Evolutionary conservation across 2,797 vertebrate genomes (phyloP).

Genomic region (Moxostoma hubbsi): DNA sequence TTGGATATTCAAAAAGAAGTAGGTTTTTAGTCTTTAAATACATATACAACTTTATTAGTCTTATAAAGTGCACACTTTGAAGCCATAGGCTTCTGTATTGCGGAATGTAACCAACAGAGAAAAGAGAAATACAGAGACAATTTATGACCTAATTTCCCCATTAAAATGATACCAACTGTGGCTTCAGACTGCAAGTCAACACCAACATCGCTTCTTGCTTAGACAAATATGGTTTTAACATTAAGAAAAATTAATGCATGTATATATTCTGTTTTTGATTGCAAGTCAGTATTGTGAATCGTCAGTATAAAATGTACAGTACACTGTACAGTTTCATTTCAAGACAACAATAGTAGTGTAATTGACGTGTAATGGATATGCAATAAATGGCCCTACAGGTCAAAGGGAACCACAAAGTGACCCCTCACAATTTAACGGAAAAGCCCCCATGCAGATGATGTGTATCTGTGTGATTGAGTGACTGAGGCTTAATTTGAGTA

Average conservation of each 20-base stretch:
- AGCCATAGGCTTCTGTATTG: conserved; percentile 81
- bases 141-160: conserved; percentile 40
- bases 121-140: too few species aligned
- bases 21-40: conserved; percentile 68
- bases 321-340: too few species aligned
- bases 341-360: too few species aligned
- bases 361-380: not conserved
- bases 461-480: not conserved
- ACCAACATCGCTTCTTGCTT: conserved; percentile 11
- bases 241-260: not conserved
- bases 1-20: conserved; percentile 68
- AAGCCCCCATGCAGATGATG: conserved; percentile 16
- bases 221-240: conserved; percentile 15
- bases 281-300: not conserved
- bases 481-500: conserved; percentile 33
- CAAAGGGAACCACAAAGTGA: not conserved
- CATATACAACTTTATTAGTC: conserved; percentile 85
- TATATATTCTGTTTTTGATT: too few species aligned
- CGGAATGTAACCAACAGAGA: conserved; percentile 43
- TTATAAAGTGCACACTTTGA: conserved; percentile 82
- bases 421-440: conserved; percentile 3
- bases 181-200: conserved; percentile 29
- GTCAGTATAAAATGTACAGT: not conserved
- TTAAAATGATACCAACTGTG: conserved; percentile 24
- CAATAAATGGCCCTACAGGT: not conserved